A percentile compares a stretch with the other conserved stretches of the same genome.
phyloP scores from a whole-genome alignment of 2,888 invertebrate genomes.

The Drosophila nigritarsus region DNA sequence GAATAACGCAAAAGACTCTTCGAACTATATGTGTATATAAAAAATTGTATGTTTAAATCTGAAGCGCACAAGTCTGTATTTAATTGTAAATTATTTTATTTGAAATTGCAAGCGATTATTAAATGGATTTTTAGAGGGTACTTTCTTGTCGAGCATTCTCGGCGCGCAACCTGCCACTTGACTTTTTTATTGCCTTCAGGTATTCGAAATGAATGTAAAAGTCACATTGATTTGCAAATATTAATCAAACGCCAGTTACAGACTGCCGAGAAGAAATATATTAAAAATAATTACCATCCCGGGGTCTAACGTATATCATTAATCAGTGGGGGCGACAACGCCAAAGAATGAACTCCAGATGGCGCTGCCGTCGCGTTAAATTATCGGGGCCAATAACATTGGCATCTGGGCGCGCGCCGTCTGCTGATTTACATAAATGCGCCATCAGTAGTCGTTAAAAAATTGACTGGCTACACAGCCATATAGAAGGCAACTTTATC shows the following conservation, averaged over 20 bases:
- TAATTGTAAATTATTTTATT: neutral
- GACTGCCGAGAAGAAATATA: constrained; percentile 50
- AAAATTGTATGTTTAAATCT: neutral
- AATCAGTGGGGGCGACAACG: constrained; percentile 51
- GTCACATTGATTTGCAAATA: constrained; percentile 49
- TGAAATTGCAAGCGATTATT: neutral
- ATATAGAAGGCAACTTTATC: constrained; percentile 13
- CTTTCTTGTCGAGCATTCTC: neutral
- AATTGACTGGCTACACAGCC: constrained; percentile 18
- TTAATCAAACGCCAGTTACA: constrained; percentile 74
- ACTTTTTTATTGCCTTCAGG: constrained; percentile 9
- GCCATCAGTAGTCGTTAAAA: constrained; percentile 69
- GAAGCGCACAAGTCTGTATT: neutral
- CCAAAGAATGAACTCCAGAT: constrained; percentile 40
- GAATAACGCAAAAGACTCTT: neutral
- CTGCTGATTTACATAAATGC: constrained; percentile 71
- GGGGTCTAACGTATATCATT: constrained; percentile 57
- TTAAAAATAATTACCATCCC: constrained; percentile 73
- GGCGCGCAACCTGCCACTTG: neutral
- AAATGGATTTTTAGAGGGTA: constrained; percentile 3
- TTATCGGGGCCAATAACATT: constrained; percentile 43
- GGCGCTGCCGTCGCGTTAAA: constrained; percentile 11
- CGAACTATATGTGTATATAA: neutral
- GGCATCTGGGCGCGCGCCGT: constrained; percentile 42
- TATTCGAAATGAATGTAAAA: constrained; percentile 23